phyloP scores from a whole-genome alignment of 2,113 vertebrate species.

The Kryptolebias marmoratus region DNA sequence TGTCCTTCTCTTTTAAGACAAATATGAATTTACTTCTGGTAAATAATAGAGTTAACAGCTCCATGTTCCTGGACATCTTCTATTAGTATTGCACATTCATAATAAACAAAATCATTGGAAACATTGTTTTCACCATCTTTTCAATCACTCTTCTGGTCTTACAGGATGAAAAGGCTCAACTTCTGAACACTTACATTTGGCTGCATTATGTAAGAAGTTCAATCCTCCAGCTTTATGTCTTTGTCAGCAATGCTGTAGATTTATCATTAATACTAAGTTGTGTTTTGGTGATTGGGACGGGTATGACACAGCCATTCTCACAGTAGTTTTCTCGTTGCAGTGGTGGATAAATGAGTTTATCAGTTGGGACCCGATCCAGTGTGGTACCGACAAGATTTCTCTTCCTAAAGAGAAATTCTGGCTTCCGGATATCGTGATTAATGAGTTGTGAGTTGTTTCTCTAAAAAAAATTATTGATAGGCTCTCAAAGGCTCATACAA shows the following conservation, averaged over 20 bases:
- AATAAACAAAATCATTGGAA: too few relatives aligned
- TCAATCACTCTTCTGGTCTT: slow-evolving; percentile 20
- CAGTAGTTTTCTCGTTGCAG: slow-evolving; percentile 39
- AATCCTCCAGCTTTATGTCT: background rate
- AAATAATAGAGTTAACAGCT: background rate
- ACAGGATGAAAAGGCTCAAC: slow-evolving; percentile 79
- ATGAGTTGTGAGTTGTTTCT: slow-evolving; percentile 77
- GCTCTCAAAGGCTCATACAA: too few relatives aligned
- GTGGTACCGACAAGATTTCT: slow-evolving; percentile 59
- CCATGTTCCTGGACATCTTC: too few relatives aligned
- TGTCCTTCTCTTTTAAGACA: too few relatives aligned
- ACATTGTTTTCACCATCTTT: background rate
- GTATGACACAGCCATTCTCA: background rate
- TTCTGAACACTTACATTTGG: slow-evolving; percentile 75
- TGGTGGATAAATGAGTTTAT: slow-evolving; percentile 73
- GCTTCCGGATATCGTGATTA: slow-evolving; percentile 79
- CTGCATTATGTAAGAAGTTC: slow-evolving; percentile 55
- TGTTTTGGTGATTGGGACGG: background rate
- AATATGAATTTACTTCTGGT: too few relatives aligned
- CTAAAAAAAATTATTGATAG: background rate
- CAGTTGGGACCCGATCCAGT: slow-evolving; percentile 74
- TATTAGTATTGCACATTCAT: too few relatives aligned
- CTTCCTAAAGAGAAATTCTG: slow-evolving; percentile 72
- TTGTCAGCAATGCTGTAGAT: background rate
- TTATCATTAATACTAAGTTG: background rate